Base-by-base conservation (phyloP, 2,113 vertebrate genomes). In the Neoarius graeffei region DNA sequence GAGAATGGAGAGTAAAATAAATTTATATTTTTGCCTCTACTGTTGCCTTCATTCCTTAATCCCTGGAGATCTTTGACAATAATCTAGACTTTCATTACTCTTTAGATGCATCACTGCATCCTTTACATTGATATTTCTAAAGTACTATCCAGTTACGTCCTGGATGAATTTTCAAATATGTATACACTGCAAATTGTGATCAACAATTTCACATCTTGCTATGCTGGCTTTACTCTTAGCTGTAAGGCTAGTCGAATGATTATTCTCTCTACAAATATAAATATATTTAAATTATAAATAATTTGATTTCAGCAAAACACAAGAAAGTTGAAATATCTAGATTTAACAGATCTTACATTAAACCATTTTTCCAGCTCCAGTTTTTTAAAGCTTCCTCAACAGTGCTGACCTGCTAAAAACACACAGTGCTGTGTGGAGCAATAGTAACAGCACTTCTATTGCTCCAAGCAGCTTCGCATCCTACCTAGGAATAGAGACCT, bases 21-120 rank as follows among this genome's bases (percentile, higher is more conserved):
- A 85, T 81, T 69, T 30, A 67, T 74, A 48, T 86, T 52, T 66
- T 50, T 42, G 17, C 15, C 35, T 59, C 57, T 74, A 60, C 42
- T 59, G 52, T 35, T 64, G 42, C 19, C 1, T 48, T 80, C 85
- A 50, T 30, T 88, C 15, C 5, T 54, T 52, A 20, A 77, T 60
- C 30, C 84, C 54, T 85, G 54, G 83, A 52, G 59, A 57, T 35
- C 52, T 74, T 82, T 69, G 52, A 85, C 48, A 52, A 42, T 17
- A 69, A 54, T 15, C 10, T 13, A 15, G 13, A 35, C 13, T 1
- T 69, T 35, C 14, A 30, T 69, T 69, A 7, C 67, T 7, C 67
- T 30, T 69, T 35, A 67, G 13, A 67, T 69, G 67, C 27, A 69
- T 35, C 5, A 69, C 15, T 6, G 5, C 30, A 27, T 17, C 27